phyloP scores from a whole-genome alignment of 1,140 invertebrate species.

The Muscidifurax raptorellus region DNA sequence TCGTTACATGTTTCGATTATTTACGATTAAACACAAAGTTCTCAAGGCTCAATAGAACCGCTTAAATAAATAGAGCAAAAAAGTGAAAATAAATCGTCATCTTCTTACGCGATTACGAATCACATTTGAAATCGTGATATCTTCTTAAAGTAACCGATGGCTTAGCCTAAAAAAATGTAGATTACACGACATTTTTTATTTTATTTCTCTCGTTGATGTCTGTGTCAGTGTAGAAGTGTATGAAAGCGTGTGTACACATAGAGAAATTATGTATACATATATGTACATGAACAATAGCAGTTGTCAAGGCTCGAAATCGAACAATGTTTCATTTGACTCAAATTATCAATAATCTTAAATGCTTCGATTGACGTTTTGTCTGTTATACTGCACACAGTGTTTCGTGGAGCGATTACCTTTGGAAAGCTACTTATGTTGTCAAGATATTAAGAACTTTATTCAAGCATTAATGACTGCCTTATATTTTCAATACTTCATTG shows the following conservation, averaged over 20 bases:
- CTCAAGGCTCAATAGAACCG: slow-evolving; percentile 4
- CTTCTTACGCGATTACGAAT: neutral
- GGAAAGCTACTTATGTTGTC: slow-evolving; percentile 17
- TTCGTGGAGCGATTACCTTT: slow-evolving; percentile 30
- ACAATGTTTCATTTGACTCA: slow-evolving; percentile 7
- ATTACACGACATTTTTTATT: slow-evolving; percentile 29
- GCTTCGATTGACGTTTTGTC: slow-evolving; percentile 2
- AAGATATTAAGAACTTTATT: neutral
- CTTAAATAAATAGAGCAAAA: slow-evolving; percentile 16
- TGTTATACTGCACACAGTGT: neutral
- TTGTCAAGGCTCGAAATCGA: slow-evolving; percentile 44
- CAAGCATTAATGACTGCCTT: neutral
- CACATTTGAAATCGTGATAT: slow-evolving; percentile 20
- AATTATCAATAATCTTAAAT: slow-evolving; percentile 17
- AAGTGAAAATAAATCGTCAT: slow-evolving; percentile 11
- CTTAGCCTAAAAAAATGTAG: slow-evolving; percentile 38
- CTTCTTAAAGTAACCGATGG: slow-evolving; percentile 6
- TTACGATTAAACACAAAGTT: neutral
- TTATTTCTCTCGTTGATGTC: slow-evolving; percentile 18
- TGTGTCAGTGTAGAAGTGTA: slow-evolving; percentile 29
- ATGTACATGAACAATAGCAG: slow-evolving; percentile 48
- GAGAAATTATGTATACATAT: slow-evolving; percentile 51
- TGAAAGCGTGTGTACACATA: slow-evolving; percentile 42
- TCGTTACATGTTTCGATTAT: slow-evolving; percentile 2
- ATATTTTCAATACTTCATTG: neutral